phyloP scores from a whole-genome alignment of 2,113 vertebrate species.

The Otocyon megalotis region DNA sequence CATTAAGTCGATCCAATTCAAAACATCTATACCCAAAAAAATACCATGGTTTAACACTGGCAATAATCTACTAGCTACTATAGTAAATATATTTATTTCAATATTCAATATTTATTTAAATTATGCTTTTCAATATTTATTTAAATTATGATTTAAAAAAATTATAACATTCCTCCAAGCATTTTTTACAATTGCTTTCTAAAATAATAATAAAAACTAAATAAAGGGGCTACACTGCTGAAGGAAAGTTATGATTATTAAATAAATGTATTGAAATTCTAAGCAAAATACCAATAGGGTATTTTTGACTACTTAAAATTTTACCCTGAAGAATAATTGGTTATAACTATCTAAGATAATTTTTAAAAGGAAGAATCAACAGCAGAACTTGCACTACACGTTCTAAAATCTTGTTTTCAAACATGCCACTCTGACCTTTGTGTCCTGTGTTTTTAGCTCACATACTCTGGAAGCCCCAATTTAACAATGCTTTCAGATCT shows the following conservation, averaged over 20 bases:
- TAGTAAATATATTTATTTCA: too few relatives aligned
- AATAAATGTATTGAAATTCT: background rate
- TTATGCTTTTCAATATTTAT: background rate
- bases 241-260: constrained; percentile 4
- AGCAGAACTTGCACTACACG: background rate
- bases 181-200: background rate
- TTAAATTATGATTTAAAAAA: background rate
- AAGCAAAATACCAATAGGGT: background rate
- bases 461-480: background rate
- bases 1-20: background rate
- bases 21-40: background rate
- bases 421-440: background rate
- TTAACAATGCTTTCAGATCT: background rate
- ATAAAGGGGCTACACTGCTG: background rate
- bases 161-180: background rate
- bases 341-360: background rate
- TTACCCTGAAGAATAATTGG: background rate
- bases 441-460: background rate
- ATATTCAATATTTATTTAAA: background rate
- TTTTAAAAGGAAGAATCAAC: background rate
- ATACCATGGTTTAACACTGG: background rate
- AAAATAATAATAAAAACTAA: background rate
- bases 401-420: background rate
- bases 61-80: background rate
- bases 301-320: constrained; percentile 9